Percentiles rank a stretch among this genome's conserved stretches.
These are phyloP conservation scores for Rana temporaria DNA, from an alignment of 2,113 vertebrate genomes.

Conservation along the genomic window DNA sequence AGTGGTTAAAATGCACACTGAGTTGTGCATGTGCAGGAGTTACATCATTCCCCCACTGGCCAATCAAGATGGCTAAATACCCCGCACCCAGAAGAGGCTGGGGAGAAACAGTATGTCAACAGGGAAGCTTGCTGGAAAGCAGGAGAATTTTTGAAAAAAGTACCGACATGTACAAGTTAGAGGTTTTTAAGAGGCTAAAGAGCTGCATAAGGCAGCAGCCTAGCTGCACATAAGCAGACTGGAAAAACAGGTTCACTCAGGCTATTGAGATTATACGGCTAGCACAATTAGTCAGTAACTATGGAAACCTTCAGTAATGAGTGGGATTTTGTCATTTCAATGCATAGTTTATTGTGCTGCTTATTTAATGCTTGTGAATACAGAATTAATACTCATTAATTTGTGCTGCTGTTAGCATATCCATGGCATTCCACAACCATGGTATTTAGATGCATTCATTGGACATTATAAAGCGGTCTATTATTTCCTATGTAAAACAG, in stretches of 20 bases:
- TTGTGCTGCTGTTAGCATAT: no score
- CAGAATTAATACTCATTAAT: background rate
- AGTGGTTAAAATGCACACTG: no score
- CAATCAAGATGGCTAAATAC: no score
- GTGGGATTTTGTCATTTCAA: background rate
- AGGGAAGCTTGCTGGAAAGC: no score
- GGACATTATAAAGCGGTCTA: background rate
- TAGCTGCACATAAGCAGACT: background rate
- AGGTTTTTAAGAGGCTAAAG: no score
- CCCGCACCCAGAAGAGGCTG: no score
- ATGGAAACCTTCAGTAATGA: constrained; percentile 17
- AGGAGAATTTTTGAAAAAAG: no score
- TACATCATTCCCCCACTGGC: no score
- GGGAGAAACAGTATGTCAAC: no score
- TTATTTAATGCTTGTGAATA: background rate
- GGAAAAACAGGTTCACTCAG: background rate
- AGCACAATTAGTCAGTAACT: constrained; percentile 19
- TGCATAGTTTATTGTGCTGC: background rate
- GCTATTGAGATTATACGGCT: background rate
- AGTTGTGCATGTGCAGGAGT: no score
- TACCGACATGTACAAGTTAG: no score
- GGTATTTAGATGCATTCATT: background rate
- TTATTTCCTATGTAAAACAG: background rate
- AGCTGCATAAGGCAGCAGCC: no score
- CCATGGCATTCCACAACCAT: background rate